Evolutionary conservation across 2,888 invertebrate species (phyloP), one percentile per base, ranked within the genome.

Genomic region (Diaphora mendica): DNA sequence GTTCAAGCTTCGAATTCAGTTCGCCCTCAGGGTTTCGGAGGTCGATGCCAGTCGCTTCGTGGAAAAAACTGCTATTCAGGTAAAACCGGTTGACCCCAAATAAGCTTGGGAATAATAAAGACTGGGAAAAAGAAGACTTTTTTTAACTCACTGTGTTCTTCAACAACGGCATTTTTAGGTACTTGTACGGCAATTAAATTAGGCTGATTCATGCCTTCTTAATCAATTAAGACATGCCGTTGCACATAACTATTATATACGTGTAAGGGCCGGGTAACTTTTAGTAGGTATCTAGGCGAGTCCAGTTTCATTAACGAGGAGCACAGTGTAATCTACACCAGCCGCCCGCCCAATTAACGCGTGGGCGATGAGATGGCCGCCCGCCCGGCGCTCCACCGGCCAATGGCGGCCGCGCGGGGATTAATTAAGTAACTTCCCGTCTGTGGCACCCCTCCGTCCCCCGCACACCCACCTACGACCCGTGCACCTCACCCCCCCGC

Each of bases 391-490:
- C 86, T 90, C 84, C 85, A 89, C 91, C 91, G 94, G 94, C 95
- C 95, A 95, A 95, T 95, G 92, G 95, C 94, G 92, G 92, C 92
- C 93, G 91, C 93, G 92, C 91, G 89, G 93, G 95, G 95, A 95
- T 95, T 95, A 95, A 95, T 95, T 95, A 95, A 95, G 94, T 94
- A 95, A 94, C 93, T 94, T 94, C 94, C 93, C 94, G 93, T 90
- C 93, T 89, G 88, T 86, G 64, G 51, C 88, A 86, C 87, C 85
- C 84, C 89, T 86, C 87, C 85, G 85, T 85, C 79, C 85, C 88
- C 82, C 70, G 70, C 62, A 62, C 80, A 83, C 85, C 76, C 71
- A 75, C 82, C 83, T 79, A 80, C 86, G 83, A 73, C 79, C 88
- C 87, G 85, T 87, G 86, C 89, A 87, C 89, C 90, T 87, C 90